Evolutionary conservation across 2,888 invertebrate species (phyloP).

Genomic region (Apotomis betuletana): DNA sequence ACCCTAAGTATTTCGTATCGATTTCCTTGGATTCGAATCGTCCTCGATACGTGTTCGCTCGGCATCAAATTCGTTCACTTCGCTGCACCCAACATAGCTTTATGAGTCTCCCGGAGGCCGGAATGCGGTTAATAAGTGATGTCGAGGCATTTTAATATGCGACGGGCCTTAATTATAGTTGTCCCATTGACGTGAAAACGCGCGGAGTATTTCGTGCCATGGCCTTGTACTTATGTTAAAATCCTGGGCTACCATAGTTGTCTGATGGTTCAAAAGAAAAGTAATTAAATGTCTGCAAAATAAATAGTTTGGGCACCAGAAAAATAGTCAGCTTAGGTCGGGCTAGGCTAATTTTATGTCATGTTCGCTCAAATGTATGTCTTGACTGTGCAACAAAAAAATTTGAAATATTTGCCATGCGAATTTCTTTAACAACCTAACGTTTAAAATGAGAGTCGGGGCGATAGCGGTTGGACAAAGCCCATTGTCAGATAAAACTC

Average conservation of each 20-base stretch:
- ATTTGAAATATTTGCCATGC: too few relatives aligned
- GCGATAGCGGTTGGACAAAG: neutral
- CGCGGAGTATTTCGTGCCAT: neutral
- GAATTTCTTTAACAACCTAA: too few relatives aligned
- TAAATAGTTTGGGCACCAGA: too few relatives aligned
- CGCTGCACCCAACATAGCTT: neutral
- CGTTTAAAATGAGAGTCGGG: too few relatives aligned
- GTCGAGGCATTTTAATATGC: conserved; percentile 41
- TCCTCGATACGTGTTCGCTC: too few relatives aligned
- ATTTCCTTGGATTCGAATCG: too few relatives aligned
- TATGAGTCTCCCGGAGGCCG: conserved; percentile 4
- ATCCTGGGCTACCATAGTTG: neutral
- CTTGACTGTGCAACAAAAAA: too few relatives aligned
- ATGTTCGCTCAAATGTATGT: too few relatives aligned
- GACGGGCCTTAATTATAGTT: conserved; percentile 19
- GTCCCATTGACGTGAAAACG: neutral
- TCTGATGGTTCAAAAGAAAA: neutral
- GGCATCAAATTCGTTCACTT: too few relatives aligned
- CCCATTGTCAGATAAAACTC: neutral
- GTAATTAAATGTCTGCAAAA: neutral
- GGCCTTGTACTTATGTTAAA: neutral
- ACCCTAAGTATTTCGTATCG: too few relatives aligned
- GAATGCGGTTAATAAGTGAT: conserved; percentile 43
- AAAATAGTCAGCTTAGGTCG: too few relatives aligned
- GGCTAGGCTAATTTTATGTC: too few relatives aligned